Evolutionary conservation across 1,140 invertebrate genomes (phyloP).

Genomic region (Drosophila virilis): DNA sequence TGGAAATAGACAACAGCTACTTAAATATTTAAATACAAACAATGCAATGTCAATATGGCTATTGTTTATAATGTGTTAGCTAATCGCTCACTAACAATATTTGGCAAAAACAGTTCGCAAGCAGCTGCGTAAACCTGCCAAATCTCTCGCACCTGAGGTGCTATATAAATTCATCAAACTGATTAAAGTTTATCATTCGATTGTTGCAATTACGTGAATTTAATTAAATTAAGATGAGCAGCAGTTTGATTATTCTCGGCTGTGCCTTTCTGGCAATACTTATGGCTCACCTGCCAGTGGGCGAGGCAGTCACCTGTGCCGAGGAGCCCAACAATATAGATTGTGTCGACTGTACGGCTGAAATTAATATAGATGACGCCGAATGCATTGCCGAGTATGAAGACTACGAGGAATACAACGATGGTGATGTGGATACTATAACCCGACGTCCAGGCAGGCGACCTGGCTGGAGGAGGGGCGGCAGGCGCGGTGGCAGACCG

Average conservation of each 20-base stretch:
- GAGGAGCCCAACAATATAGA: slow-evolving; percentile 12
- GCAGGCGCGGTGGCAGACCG: not conserved
- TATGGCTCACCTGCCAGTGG: not conserved
- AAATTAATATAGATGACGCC: not conserved
- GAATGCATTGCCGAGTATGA: slow-evolving; percentile 10
- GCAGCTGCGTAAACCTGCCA: slow-evolving; percentile 28
- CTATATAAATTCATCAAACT: slow-evolving; percentile 7
- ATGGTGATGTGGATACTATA: not conserved
- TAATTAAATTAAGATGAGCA: not conserved
- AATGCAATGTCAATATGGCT: not conserved
- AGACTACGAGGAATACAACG: not conserved
- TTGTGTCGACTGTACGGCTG: slow-evolving; percentile 22
- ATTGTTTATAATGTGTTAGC: not conserved
- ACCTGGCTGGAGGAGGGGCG: slow-evolving; percentile 5
- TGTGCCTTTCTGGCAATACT: slow-evolving; percentile 3
- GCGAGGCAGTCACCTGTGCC: slow-evolving; percentile 10
- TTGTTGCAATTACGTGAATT: not conserved
- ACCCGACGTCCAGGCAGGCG: not conserved
- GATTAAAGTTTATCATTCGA: slow-evolving; percentile 1
- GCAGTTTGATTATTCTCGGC: not conserved
- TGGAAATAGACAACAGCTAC: not conserved
- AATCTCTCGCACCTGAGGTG: not conserved
- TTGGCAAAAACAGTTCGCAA: slow-evolving; percentile 1
- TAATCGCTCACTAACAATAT: not conserved
- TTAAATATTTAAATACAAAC: slow-evolving; percentile 18